Base-by-base conservation (phyloP, 2,888 invertebrate species). In the Cyaniris semiargus region DNA sequence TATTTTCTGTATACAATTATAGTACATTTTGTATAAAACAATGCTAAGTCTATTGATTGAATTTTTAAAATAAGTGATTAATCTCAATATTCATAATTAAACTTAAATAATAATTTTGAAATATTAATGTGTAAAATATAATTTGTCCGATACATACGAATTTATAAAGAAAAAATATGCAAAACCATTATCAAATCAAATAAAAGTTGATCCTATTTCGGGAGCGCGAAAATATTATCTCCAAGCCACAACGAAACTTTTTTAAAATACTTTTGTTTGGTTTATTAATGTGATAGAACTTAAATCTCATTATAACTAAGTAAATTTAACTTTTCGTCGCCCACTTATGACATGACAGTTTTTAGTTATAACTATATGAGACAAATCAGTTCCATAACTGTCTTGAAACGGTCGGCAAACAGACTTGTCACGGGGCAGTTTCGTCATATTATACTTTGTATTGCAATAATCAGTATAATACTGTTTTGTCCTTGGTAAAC, bases 21-120 rank as follows among this genome's bases (percentile, higher is more conserved):
- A 74, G 74, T 53, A 53, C 74, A 53, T 74, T 74, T 48, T 48
- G 44, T 74, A 53, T 74, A 72, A 53, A 72, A 74, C 27, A 74
- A 6, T 74, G 27, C 74, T 23, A 27, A 48, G 48, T 71, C n/a
- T 71, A 38, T 38, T 71, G 23, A 71, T 38, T 38, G 34, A 21
- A 71, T 38, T 71, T 71, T 38, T 71, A 71, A 71, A 38, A n/a
- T 70, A 34, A 23, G 23, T 60, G 60, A 23, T 71, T 38, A 71
- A 38, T 38, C 38, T 71, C 71, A 66, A 66, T 66, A 66, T 66
- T 66, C 66, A 60, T 60, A 21, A 31, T 66, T 66, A 66, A 66
- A 27, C 18, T 31, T 15, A 66, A 27, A 66, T 31, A 60, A 60
- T 60, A 60, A 60, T 60, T 58, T 60, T 60, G 4, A 60, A 60